Base-by-base conservation (phyloP, 2,888 invertebrate genomes). In the Ellobium chinense region DNA sequence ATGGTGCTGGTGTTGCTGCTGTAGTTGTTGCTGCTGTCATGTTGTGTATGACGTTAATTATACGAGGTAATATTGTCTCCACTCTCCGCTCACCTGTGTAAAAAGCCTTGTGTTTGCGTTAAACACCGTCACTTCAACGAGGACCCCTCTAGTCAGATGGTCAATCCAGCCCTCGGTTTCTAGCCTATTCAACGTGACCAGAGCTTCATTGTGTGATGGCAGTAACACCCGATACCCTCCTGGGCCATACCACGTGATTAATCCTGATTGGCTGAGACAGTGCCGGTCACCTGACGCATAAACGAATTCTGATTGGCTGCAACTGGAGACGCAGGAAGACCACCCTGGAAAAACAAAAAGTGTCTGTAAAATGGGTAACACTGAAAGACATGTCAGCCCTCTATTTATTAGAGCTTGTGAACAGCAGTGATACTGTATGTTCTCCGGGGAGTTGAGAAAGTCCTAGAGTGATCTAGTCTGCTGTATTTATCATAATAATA, bases 141-240 rank as follows among this genome's bases (percentile, higher is more conserved):
- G n/a, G 2, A 77, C 4, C 5, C 69, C 69, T 24, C 69, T 36
- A 21, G 69, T 69, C 37, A 37, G 39, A 14, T 69, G 37, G 34
- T 87, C 86, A 21, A 87, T 66, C 87, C 87, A 87, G n/a, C 69
- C 77, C 2, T 83, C 24, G 2, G 14, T 21, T 27, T 75, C 58
- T 12, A 86, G 66, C 0, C 31, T 12, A 5, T 73, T 34, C 12
- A 82, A 12, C 1, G 81, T 69, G 2, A 63, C 58, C 54, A 70
- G 29, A 2, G 81, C 85, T 21, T 69, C 54, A 12, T 68, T 80
- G 18, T 82, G 80, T 12, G 58, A 68, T 27, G 79, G 74, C 56
- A 85, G 76, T 12, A 83, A 74, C 2, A 82, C 69, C 1, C 72
- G 74, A 66, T 84, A 85, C 14, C 85, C 84, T 1, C 82, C 84